A percentile compares a stretch with the other conserved stretches of the same genome.
phyloP scores from a whole-genome alignment of 2,888 invertebrate species.

The Caenorhabditis zanzibari region DNA sequence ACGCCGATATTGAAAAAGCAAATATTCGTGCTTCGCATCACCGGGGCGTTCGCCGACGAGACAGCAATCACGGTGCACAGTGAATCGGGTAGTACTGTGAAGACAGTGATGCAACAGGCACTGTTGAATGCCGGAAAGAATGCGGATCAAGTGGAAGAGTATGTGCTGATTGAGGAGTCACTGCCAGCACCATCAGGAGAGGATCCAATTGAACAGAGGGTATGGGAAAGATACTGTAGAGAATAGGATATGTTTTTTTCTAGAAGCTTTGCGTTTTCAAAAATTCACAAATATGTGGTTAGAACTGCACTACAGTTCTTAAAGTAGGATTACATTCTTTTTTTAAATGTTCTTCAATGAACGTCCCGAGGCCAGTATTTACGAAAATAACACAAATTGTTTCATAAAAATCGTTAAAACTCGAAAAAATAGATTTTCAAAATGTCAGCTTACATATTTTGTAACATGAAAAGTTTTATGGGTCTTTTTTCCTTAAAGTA shows the following conservation, averaged over 20 bases:
- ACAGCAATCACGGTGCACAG: conserved; percentile 90
- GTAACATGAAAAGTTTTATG: too few relatives aligned
- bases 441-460: too few relatives aligned
- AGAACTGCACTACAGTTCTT: too few relatives aligned
- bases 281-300: too few relatives aligned
- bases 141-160: conserved; percentile 89
- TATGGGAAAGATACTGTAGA: conserved; percentile 31
- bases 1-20: conserved; percentile 87
- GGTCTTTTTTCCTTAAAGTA: too few relatives aligned
- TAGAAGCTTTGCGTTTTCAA: neutral
- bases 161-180: conserved; percentile 91
- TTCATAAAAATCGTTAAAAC: too few relatives aligned
- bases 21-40: conserved; percentile 93
- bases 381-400: too few relatives aligned
- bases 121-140: conserved; percentile 90
- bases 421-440: too few relatives aligned
- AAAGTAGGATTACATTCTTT: too few relatives aligned
- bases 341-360: too few relatives aligned
- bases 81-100: conserved; percentile 93
- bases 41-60: conserved; percentile 91
- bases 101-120: conserved; percentile 89
- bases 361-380: too few relatives aligned
- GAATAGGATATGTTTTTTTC: too few relatives aligned
- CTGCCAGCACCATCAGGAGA: conserved; percentile 63
- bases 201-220: conserved; percentile 69